Evolutionary conservation across 2,113 vertebrate species (phyloP).

Genomic region (Tichodroma muraria): DNA sequence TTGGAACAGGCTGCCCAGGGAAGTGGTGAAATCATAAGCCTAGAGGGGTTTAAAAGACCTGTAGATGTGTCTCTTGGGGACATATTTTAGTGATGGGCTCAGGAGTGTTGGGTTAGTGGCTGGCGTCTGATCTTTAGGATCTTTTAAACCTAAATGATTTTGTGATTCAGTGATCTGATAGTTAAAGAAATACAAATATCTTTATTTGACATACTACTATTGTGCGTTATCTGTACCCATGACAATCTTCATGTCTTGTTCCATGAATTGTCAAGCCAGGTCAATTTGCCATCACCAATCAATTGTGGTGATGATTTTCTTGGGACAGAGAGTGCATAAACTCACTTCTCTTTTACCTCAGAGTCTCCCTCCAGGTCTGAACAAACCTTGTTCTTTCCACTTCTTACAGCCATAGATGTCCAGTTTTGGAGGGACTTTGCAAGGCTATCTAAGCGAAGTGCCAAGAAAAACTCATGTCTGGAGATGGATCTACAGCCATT

Average conservation of each 20-base stretch:
- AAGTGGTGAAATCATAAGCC: background rate
- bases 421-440: background rate
- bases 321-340: background rate
- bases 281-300: too few species aligned
- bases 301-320: background rate
- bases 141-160: background rate
- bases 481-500: slow-evolving; percentile 3
- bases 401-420: background rate
- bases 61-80: background rate
- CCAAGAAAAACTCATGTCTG: background rate
- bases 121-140: background rate
- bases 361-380: background rate
- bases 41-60: background rate
- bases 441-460: background rate
- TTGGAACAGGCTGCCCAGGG: background rate
- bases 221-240: background rate
- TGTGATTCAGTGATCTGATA: background rate
- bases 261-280: too few species aligned
- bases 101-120: background rate
- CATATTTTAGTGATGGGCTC: background rate
- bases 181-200: background rate
- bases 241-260: too few species aligned
- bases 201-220: background rate
- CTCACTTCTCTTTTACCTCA: background rate
- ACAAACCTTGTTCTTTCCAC: background rate